These are phyloP conservation scores for Caloenas nicobarica DNA, from an alignment of 2,113 vertebrate genomes.

Conservation along the genomic window DNA sequence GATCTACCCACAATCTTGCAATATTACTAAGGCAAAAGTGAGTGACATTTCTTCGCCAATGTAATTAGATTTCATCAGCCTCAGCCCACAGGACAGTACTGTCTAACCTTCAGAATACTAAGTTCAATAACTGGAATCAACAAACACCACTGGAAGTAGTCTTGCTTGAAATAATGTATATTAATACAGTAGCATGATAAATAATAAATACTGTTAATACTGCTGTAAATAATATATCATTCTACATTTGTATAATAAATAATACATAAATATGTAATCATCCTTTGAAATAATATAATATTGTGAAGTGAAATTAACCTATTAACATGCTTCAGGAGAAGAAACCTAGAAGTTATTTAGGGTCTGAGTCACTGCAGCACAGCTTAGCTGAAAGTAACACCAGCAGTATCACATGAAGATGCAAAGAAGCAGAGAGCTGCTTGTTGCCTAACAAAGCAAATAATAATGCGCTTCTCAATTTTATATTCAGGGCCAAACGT, in stretches of 20 bases:
- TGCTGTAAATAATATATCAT: constrained; percentile 71
- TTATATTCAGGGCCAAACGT: background rate
- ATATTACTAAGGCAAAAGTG: background rate
- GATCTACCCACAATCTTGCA: background rate
- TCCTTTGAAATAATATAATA: constrained; percentile 63
- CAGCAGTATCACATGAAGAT: background rate
- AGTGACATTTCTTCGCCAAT: background rate
- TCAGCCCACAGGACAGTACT: background rate
- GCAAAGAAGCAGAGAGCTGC: background rate
- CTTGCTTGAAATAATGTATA: constrained; percentile 67
- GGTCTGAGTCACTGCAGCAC: background rate
- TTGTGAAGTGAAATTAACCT: constrained; percentile 64
- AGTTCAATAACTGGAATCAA: constrained; percentile 32
- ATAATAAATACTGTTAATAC: constrained; percentile 74
- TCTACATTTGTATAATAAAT: constrained; percentile 71
- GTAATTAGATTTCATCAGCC: background rate
- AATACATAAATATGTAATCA: constrained; percentile 70
- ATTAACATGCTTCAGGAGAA: constrained; percentile 26
- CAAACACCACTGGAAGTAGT: background rate
- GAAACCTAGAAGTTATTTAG: constrained; percentile 18
- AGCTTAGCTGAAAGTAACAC: background rate
- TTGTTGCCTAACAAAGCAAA: background rate
- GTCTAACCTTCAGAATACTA: constrained; percentile 39
- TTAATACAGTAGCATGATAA: constrained; percentile 68
- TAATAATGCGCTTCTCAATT: background rate